Evolutionary conservation across 2,797 vertebrate species (phyloP).

Genomic region (Okamejei kenojei): DNA sequence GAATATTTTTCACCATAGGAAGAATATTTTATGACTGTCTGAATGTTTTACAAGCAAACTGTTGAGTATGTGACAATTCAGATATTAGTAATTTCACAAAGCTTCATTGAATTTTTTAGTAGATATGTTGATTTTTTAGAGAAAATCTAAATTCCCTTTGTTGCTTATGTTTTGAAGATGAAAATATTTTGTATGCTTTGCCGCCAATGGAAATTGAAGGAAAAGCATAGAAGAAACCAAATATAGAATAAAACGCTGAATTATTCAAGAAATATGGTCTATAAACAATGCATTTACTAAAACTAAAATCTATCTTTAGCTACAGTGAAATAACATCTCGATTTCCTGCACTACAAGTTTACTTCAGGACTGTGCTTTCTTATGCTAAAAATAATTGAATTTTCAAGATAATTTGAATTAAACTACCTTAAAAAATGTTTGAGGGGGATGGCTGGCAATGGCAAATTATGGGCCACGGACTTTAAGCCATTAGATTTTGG

Average conservation of each 20-base stretch:
- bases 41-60: neutral
- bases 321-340: neutral
- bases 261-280: neutral
- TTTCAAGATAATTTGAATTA: neutral
- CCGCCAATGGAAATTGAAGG: neutral
- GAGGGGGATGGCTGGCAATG: neutral
- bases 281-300: neutral
- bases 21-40: neutral
- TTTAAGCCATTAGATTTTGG: neutral
- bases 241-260: neutral
- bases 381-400: neutral
- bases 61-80: neutral
- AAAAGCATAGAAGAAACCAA: neutral
- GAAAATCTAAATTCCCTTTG: neutral
- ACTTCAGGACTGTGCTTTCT: neutral
- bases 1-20: constrained; percentile 3
- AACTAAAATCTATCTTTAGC: neutral
- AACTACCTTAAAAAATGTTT: neutral
- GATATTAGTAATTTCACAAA: neutral
- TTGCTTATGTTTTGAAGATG: neutral
- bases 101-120: neutral
- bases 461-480: neutral
- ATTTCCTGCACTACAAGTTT: neutral
- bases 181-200: neutral
- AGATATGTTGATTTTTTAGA: neutral